Base-by-base conservation (phyloP, 1,140 invertebrate species). In the Drosophila novamexicana region DNA sequence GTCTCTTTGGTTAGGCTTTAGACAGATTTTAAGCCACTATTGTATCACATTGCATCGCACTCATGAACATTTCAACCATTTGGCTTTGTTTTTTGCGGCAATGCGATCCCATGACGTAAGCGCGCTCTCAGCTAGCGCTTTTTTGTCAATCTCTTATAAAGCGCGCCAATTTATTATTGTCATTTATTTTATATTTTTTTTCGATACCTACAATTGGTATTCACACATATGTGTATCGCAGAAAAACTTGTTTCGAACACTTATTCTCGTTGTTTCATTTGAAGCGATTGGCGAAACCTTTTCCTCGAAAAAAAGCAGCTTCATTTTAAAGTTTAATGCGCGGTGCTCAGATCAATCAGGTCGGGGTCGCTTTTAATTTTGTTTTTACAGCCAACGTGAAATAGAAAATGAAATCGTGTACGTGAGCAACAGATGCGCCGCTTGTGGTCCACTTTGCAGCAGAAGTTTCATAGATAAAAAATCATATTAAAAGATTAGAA, bases 401-500 rank as follows among this genome's bases (percentile, higher is more conserved):
- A 62, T 57, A 39, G 66, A 86, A 88, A 83, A 79, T 73, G 80
- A 83, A 86, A 73, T 69, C 34, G 45, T 69, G 75, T 73, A 88
- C 84, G 84, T 88, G 80, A 84, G 84, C 57, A 75, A 57, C 12
- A 56, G 52, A 50, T 59, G 57, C 65, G 69, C 59, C 45, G 52
- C 14, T 34, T 32, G n/a, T 74, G 68, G 39, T 49, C 75, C 59
- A 81, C 64, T 62, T 76, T 62, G 44, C 49, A 53, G 52, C 44
- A 69, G 62, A 57, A 67, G 39, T 56, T 66, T 71, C 67, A 57
- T 42, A 79, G 74, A 67, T 72, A 75, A 36, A 66, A 73, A 67
- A 72, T 50, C 79, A 88, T 83, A 88, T 88, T 83, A 83, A 79
- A 63, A 86, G 83, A 83, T 89, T 86, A 83, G 76, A 86, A 83